Base-by-base conservation (phyloP, 2,797 vertebrate genomes). In the Galaxias olidus region DNA sequence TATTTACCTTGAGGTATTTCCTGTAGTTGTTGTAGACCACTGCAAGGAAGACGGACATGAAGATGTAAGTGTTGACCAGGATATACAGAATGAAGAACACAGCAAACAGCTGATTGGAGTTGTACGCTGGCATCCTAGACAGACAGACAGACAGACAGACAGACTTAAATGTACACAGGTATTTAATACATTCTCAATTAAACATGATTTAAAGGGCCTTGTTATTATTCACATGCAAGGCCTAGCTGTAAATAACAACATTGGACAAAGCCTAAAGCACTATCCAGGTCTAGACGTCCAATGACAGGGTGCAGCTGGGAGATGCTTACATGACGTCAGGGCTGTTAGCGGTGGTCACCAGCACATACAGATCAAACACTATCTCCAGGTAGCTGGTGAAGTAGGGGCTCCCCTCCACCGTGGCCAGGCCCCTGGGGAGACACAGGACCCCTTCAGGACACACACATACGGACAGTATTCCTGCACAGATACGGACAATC, bases 11-110 rank as follows among this genome's bases (percentile, higher is more conserved):
- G 45, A 10, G 13, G 45, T 98, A 90, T 53, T 98, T 98, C 65
- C 94, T 95, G 86, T 98, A 98, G 86, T 96, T 97, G 90, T 96
- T 96, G 91, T 97, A 98, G 47, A 98, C 94, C 8, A 98, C 95
- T 0, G 96, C 97, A 79, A 98, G 80, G 87, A 98, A 98, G 62
- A 98, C 93, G 0, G 96, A 98, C 96, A 97, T 97, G 86, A 98
- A 98, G 85, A 96, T 95, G 47, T 97, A 98, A 0, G 93, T 98
- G 87, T 98, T 98, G 87, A 97, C 65, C 13, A 98, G 88, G 81
- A 96, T 93, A 40, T 95, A 98, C 15, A 94, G 44, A 41, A 98
- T 93, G 82, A 98, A 98, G 88, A 95, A 98, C 67, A 96, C 58
- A 41, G 92, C 90, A 1, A 94, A 98, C 83, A 90, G 81, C 12